phyloP scores from a whole-genome alignment of 2,113 vertebrate species.

The Hydropotes inermis region DNA sequence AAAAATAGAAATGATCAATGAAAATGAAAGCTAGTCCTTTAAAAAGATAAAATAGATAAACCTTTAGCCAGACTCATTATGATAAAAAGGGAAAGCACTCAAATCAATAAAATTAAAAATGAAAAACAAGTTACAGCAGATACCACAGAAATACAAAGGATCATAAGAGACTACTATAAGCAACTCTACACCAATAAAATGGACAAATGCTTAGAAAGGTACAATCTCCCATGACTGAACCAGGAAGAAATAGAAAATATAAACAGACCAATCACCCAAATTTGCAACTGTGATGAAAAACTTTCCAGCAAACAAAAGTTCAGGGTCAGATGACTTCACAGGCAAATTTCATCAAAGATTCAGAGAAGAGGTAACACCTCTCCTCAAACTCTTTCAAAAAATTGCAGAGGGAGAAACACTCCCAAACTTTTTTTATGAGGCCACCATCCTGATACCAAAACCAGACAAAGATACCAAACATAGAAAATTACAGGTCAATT shows the following conservation, averaged over 20 bases:
- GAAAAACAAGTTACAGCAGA: background rate
- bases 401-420: background rate
- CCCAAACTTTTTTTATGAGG: background rate
- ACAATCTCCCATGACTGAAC: background rate
- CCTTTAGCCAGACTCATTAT: background rate
- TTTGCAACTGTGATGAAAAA: background rate
- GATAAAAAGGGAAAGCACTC: background rate
- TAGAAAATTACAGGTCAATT: background rate
- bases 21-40: background rate
- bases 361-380: background rate
- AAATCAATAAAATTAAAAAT: background rate
- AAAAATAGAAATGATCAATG: background rate
- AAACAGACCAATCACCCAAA: background rate
- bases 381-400: background rate
- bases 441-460: background rate
- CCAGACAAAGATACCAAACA: background rate
- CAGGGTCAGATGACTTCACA: background rate
- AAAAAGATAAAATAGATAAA: background rate
- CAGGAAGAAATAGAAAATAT: background rate
- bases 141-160: background rate
- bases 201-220: background rate
- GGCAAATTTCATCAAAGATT: background rate
- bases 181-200: background rate
- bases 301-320: background rate
- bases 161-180: background rate